Conservation (phyloP, 2,113 vertebrate genomes). For the Muntiacus reevesi region DNA sequence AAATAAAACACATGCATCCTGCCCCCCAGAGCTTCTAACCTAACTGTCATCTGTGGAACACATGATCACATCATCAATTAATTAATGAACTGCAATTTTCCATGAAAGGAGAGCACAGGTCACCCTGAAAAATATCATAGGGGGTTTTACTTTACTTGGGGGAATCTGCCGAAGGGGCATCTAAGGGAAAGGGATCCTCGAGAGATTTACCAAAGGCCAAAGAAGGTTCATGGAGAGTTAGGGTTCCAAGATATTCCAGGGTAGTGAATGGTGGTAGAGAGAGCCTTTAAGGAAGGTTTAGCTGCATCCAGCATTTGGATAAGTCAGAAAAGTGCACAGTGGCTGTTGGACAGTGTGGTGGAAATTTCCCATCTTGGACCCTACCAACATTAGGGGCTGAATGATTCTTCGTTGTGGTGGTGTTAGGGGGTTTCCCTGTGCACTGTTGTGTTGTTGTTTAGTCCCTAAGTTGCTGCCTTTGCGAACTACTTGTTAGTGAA, state of each 20-base stretch:
- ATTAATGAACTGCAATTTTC: neutral
- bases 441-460: neutral
- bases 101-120: neutral
- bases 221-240: neutral
- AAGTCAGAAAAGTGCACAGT: neutral
- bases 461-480: neutral
- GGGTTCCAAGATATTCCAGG: neutral
- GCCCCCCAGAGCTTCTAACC: neutral
- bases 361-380: neutral
- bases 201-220: neutral
- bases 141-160: neutral
- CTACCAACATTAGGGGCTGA: neutral
- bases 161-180: neutral
- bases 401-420: neutral
- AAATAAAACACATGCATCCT: neutral
- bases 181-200: neutral
- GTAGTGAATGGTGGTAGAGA: neutral
- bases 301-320: neutral
- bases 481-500: neutral
- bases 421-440: neutral
- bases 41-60: neutral
- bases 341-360: neutral
- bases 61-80: neutral
- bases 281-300: neutral
- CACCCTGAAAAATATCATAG: neutral